These are phyloP conservation scores for Ennomos fuscantarius DNA, from an alignment of 2,888 invertebrate genomes.

Conservation along the genomic window DNA sequence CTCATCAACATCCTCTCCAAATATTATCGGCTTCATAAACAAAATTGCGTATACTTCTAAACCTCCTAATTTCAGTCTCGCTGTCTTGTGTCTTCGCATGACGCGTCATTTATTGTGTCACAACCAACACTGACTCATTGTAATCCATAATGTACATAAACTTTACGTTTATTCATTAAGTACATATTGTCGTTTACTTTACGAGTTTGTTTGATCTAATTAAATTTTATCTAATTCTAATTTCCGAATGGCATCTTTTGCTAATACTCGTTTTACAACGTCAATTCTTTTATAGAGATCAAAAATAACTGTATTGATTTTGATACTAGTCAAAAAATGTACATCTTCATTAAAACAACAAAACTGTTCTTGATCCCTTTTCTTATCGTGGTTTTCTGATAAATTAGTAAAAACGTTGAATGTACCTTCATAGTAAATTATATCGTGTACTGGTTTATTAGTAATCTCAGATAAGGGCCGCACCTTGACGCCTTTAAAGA, in stretches of 20 bases:
- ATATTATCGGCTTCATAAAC: conserved; percentile 6
- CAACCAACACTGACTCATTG: conserved; percentile 48
- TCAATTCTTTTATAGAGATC: too few relatives aligned
- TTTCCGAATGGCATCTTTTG: too few relatives aligned
- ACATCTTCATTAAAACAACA: neutral
- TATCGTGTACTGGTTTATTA: conserved; percentile 25
- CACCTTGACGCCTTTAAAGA: conserved; percentile 59
- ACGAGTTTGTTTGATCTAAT: too few relatives aligned
- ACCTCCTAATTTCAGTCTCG: conserved; percentile 6
- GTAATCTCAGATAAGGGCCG: conserved; percentile 64
- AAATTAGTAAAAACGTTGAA: conserved; percentile 16
- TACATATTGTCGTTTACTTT: conserved; percentile 12
- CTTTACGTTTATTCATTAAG: conserved; percentile 47
- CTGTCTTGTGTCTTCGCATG: conserved; percentile 15
- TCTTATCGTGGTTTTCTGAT: conserved; percentile 17
- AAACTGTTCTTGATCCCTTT: conserved; percentile 21
- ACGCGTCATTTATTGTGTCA: conserved; percentile 40
- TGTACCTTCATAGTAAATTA: conserved; percentile 20
- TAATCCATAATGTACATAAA: conserved; percentile 54
- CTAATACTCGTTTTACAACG: too few relatives aligned
- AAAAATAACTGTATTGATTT: too few relatives aligned
- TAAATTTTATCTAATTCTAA: too few relatives aligned
- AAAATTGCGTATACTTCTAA: conserved; percentile 1
- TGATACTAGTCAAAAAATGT: neutral
- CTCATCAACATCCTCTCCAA: neutral